Evolutionary conservation across 2,888 invertebrate species (phyloP).

Genomic region (Drosophila seclusa): DNA sequence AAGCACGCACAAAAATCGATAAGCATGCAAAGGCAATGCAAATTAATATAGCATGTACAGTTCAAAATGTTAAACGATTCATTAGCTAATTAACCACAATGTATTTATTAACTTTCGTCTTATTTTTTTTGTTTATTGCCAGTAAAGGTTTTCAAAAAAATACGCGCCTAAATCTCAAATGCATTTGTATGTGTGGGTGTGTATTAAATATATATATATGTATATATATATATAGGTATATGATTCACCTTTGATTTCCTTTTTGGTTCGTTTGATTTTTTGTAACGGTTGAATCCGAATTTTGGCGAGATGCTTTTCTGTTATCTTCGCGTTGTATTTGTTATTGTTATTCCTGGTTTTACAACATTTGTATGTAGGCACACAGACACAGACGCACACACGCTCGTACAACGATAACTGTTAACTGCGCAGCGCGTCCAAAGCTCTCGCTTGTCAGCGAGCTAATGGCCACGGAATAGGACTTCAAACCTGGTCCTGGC

Average conservation of each 20-base stretch:
- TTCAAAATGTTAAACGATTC: slow-evolving; percentile 27
- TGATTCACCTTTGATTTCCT: slow-evolving; percentile 55
- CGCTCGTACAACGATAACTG: slow-evolving; percentile 27
- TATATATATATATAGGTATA: slow-evolving; percentile 14
- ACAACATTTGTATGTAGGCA: slow-evolving; percentile 49
- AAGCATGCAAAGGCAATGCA: slow-evolving; percentile 56
- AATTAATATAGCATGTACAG: slow-evolving; percentile 51
- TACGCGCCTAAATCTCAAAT: slow-evolving; percentile 57
- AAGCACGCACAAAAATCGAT: slow-evolving; percentile 72
- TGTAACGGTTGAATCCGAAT: slow-evolving; percentile 32
- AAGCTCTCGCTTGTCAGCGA: slow-evolving; percentile 74
- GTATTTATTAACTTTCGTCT: slow-evolving; percentile 8
- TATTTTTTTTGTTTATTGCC: slow-evolving; percentile 27
- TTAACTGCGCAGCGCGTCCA: slow-evolving; percentile 68
- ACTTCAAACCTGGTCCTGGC: slow-evolving; percentile 57
- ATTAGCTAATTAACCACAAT: slow-evolving; percentile 10
- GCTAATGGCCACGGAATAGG: slow-evolving; percentile 65
- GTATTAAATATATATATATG: slow-evolving; percentile 21
- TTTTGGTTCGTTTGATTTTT: slow-evolving; percentile 22
- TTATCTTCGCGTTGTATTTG: slow-evolving; percentile 48
- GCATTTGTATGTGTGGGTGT: slow-evolving; percentile 10
- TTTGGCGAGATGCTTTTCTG: slow-evolving; percentile 17
- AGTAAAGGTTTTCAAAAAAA: slow-evolving; percentile 35
- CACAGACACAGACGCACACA: slow-evolving; percentile 14
- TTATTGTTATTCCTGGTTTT: slow-evolving; percentile 64